These are phyloP conservation scores for Drosophila eohydei DNA, from an alignment of 2,888 invertebrate genomes.

Conservation along the genomic window DNA sequence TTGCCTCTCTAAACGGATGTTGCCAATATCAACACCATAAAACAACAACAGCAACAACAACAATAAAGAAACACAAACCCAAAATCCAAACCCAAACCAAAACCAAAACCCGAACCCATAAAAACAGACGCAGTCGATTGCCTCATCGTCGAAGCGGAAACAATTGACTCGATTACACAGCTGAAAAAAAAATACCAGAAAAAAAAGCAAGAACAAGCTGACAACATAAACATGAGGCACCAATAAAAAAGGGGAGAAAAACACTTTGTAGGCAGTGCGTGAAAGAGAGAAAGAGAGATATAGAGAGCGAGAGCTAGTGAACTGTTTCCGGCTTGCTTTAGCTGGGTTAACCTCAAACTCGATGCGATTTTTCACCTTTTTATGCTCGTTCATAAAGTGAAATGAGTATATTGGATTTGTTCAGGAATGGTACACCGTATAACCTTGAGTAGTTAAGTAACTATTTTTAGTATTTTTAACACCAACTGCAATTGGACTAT, in stretches of 20 bases:
- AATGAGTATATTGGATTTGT: background rate
- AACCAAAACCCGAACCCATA: conserved; percentile 57
- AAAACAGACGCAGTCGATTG: conserved; percentile 77
- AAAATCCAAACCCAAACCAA: conserved; percentile 33
- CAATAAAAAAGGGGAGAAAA: conserved; percentile 63
- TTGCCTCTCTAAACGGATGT: conserved; percentile 65
- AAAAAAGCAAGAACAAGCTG: conserved; percentile 52
- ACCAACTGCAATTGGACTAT: too few species aligned
- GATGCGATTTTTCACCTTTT: conserved; percentile 16
- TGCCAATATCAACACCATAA: conserved; percentile 66
- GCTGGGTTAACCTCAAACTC: conserved; percentile 45
- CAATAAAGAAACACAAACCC: conserved; percentile 32
- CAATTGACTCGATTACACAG: conserved; percentile 78
- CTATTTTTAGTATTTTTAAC: too few species aligned
- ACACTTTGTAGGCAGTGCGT: conserved; percentile 48
- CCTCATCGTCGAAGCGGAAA: conserved; percentile 76
- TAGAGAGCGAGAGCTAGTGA: background rate
- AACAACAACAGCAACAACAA: conserved; percentile 42
- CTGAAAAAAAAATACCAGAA: conserved; percentile 22
- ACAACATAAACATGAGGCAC: conserved; percentile 70
- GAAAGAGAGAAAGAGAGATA: conserved; percentile 3
- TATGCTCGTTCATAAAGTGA: background rate
- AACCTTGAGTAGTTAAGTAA: too few species aligned
- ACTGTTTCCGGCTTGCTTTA: conserved; percentile 41
- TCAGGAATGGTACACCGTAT: too few species aligned